Conservation (phyloP, 2,888 invertebrate species). For the Zootermopsis nevadensis region DNA sequence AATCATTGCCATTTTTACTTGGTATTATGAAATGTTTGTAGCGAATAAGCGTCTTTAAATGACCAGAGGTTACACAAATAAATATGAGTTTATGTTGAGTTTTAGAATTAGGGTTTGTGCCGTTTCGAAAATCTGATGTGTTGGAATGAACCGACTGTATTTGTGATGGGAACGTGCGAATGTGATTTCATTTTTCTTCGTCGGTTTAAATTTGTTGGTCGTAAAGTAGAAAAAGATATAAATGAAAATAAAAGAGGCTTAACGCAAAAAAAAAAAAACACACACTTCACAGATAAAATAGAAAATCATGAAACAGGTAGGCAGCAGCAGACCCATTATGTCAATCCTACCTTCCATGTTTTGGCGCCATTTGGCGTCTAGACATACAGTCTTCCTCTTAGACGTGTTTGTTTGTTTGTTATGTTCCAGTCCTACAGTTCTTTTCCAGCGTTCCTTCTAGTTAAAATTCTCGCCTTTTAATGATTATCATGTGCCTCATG, state of each 20-base stretch:
- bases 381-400: neutral
- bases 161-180: neutral
- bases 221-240: neutral
- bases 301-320: neutral
- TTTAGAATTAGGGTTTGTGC: too few relatives aligned
- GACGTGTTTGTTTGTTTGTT: neutral
- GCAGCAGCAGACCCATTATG: neutral
- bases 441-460: too few relatives aligned
- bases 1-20: too few relatives aligned
- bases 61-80: too few relatives aligned
- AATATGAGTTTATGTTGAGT: too few relatives aligned
- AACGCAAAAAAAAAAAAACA: neutral
- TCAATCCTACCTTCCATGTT: neutral
- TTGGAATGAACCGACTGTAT: neutral
- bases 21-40: too few relatives aligned
- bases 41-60: too few relatives aligned
- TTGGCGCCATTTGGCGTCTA: conserved; percentile 8
- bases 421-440: too few relatives aligned
- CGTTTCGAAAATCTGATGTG: too few relatives aligned
- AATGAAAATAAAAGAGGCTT: neutral
- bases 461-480: too few relatives aligned
- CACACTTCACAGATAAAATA: neutral
- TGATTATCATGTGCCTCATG: too few relatives aligned
- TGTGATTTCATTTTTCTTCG: neutral
- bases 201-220: neutral